Conservation (phyloP, 2,797 vertebrate species). For the Sebastes minor region DNA sequence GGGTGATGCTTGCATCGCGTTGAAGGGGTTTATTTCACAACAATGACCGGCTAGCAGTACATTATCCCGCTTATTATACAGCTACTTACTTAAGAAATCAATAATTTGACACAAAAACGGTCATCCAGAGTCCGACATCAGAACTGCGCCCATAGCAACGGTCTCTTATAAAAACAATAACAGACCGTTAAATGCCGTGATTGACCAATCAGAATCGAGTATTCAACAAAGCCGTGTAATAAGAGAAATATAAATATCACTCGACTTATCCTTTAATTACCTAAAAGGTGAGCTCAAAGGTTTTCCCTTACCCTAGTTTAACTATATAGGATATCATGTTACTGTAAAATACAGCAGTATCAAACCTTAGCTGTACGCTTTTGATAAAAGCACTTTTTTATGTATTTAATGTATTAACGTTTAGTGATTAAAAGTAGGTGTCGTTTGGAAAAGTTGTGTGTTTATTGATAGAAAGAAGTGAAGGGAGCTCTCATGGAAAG, state of each 20-base stretch:
- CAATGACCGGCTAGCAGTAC: no score
- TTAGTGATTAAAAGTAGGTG: slow-evolving; percentile 47
- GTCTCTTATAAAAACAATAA: no score
- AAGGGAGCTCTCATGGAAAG: neutral
- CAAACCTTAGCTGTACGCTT: slow-evolving; percentile 23
- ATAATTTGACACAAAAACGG: no score
- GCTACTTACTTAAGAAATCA: no score
- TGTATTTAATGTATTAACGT: slow-evolving; percentile 42
- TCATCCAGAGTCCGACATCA: no score
- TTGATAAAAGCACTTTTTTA: slow-evolving; percentile 47
- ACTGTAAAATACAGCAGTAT: slow-evolving; percentile 15
- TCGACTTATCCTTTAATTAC: neutral
- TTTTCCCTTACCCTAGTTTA: neutral
- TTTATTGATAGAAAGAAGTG: neutral
- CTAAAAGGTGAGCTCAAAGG: neutral
- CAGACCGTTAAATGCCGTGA: no score
- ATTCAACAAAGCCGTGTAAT: neutral
- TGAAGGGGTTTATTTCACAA: no score
- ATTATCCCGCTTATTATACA: no score
- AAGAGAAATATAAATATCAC: neutral
- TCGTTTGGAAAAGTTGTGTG: slow-evolving; percentile 14
- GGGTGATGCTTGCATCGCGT: no score
- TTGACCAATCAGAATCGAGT: no score
- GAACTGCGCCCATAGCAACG: no score
- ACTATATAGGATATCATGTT: slow-evolving; percentile 13